Base-by-base conservation (phyloP, 2,888 invertebrate species). In the Loripinus fragilis region DNA sequence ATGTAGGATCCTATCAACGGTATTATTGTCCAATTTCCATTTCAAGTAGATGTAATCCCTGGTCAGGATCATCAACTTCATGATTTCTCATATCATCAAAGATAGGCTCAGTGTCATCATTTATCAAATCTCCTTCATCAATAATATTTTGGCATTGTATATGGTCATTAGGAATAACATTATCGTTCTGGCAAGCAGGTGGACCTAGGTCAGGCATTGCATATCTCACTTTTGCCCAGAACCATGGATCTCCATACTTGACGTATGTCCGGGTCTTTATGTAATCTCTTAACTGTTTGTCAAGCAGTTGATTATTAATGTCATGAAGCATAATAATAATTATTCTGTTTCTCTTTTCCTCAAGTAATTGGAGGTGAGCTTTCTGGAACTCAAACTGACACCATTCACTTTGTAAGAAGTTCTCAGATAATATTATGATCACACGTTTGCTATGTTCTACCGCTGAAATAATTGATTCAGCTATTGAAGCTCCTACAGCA, bases 321-420 rank as follows among this genome's bases (percentile, higher is more conserved):
- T 97, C 97, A 83, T 96, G 97, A 87, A 97, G 95, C 78, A 97
- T 94, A 87, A 98, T 96, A 81, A 97, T 96, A 87, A 98, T 97
- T 85, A 97, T 95, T 91, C 96, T 95, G 92, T 96, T 95, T 89
- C 96, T 94, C 75, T 96, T 95, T 93, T 97, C 97, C 87, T 96
- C 95, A 75, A 97, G 94, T 48, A 83, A 87, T 93, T 97, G 97
- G 92, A 97, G 97, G 93, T 97, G 96, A 65, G 97, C 97, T 68
- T 97, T 96, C 94, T 97, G 97, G 93, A 98, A 97, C 91, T 98
- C 97, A 93, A 96, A 96, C 74, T 97, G 95, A 91, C 96, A 96
- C 98, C 98, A 98, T 93, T 98, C 97, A 75, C 97, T 97, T 94
- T 97, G 96, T 89, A 98, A 96, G 93, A 97, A 98, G 94, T 97